Percentiles rank a stretch among this genome's conserved stretches.
phyloP scores from a whole-genome alignment of 2,113 vertebrate species.

The Haplochromis burtoni region DNA sequence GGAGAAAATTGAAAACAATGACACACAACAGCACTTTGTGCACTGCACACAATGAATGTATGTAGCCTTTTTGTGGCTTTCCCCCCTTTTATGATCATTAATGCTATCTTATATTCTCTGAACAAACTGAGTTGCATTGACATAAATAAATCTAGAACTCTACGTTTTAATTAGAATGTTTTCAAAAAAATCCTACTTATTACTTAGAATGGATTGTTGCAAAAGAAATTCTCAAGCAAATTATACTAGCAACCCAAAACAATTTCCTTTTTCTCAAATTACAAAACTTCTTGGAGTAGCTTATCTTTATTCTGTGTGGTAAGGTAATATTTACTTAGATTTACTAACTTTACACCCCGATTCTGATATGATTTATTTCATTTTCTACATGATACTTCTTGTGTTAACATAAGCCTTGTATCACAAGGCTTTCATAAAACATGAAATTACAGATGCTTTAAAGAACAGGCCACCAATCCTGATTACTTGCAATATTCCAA shows the following conservation, averaged over 20 bases:
- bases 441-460: neutral
- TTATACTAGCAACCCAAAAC: neutral
- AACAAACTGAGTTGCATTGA: neutral
- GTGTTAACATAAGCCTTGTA: neutral
- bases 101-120: neutral
- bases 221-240: neutral
- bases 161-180: neutral
- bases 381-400: neutral
- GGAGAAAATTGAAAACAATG: neutral
- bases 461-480: neutral
- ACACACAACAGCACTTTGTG: neutral
- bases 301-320: neutral
- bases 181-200: neutral
- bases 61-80: neutral
- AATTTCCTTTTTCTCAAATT: neutral
- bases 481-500: neutral
- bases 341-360: neutral
- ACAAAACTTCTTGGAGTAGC: neutral
- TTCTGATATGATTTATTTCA: neutral
- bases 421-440: neutral
- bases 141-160: neutral
- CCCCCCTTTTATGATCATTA: neutral
- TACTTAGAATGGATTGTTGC: neutral
- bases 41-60: neutral
- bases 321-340: neutral